Evolutionary conservation across 64 coral and sea anemone species (phyloP), one percentile per base, ranked within the genome.

Genomic region (Anthopleura sola): DNA sequence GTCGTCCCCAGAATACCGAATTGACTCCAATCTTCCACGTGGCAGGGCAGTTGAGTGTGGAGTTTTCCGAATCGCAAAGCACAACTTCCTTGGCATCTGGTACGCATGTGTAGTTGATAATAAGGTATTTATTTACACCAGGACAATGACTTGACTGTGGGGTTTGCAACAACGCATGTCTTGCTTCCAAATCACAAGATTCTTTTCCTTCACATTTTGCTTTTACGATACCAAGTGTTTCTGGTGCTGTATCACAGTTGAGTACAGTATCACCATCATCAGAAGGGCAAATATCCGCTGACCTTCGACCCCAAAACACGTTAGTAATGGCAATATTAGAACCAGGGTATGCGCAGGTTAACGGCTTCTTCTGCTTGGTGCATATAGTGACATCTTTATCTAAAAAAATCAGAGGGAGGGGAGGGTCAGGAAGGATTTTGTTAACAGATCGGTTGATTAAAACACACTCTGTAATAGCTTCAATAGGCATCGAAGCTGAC

Each of bases 1-100:
- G 97, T 19, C 97, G 47, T 87, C 97, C 97, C 93, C 93, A 99
- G 85, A 99, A 99, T 26, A 99, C 97, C 0, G 97, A 99, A 81
- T 99, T 99, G 3, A 99, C 87, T 44, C 88, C 93, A 68, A 94
- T 94, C 68, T 99, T 99, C 88, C 90, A 99, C 6, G 91, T 90
- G 11, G 97, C 97, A 2, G 97, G 97, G 49, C 97, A 99, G 37
- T 80, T 92, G 1, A 99, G 60, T 17, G 83, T 99, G 23, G 97
- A 91, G 75, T 99, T 94, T 75, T 99, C 97, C 6, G 92, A 94
- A n/a, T 99, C 93, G 49, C 97, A 99, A 28, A 99, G 69, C 15
- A 86, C 89, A 5, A 92, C 97, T 85, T 99, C 97, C 75, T 99
- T 99, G 28, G 97, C 97, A 75, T 99, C 97, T 4, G 97, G 97